A percentile compares a stretch with the other conserved stretches of the same genome.
These are phyloP conservation scores for Oedothorax gibbosus DNA, from an alignment of 1,140 invertebrate genomes.

Conservation along the genomic window DNA sequence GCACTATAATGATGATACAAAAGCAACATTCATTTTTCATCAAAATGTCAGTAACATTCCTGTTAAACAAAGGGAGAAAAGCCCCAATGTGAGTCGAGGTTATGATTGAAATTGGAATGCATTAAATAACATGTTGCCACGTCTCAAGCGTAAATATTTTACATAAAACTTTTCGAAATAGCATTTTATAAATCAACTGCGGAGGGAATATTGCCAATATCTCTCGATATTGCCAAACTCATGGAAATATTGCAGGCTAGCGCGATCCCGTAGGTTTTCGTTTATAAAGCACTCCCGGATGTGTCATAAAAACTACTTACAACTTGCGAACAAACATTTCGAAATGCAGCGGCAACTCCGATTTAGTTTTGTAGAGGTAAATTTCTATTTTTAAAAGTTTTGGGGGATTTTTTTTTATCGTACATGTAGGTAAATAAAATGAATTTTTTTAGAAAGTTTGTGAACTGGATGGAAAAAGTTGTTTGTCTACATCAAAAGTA, in stretches of 20 bases:
- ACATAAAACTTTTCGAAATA: neutral
- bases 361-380: neutral
- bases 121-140: neutral
- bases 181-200: constrained; percentile 23
- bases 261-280: neutral
- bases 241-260: neutral
- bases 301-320: neutral
- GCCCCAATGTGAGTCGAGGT: neutral
- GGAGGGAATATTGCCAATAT: neutral
- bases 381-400: neutral
- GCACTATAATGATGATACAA: too few species aligned
- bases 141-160: neutral
- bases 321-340: constrained; percentile 7
- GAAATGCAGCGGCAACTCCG: constrained; percentile 17
- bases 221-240: neutral
- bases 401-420: neutral
- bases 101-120: constrained; percentile 16
- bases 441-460: too few species aligned
- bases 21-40: too few species aligned
- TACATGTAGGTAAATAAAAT: too few species aligned
- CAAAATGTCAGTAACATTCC: too few species aligned
- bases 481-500: too few species aligned
- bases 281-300: neutral
- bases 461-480: too few species aligned
- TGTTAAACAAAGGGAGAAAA: neutral